Conservation (phyloP, 2,113 vertebrate species). For the Neomonachus schauinslandi region DNA sequence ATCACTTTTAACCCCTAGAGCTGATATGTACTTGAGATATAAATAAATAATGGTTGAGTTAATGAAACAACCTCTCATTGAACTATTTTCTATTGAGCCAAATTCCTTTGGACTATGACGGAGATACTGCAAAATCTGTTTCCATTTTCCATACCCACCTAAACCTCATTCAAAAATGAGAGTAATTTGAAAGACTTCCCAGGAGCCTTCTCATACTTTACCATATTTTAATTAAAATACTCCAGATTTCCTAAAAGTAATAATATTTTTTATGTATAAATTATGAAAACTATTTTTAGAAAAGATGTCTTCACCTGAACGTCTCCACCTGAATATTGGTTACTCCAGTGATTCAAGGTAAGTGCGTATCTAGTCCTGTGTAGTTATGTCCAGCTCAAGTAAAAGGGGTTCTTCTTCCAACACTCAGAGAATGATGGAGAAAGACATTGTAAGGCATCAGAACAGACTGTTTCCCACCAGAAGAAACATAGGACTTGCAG, state of each 20-base stretch:
- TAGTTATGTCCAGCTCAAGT: neutral
- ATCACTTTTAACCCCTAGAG: neutral
- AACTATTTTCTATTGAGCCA: neutral
- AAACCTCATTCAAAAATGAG: neutral
- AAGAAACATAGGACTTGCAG: neutral
- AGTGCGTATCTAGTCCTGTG: neutral
- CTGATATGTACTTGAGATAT: neutral
- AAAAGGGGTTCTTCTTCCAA: neutral
- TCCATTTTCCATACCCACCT: neutral
- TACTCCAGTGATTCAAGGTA: neutral
- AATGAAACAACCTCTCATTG: neutral
- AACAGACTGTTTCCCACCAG: neutral
- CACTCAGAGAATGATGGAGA: neutral
- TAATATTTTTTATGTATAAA: constrained; percentile 21
- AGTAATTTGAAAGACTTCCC: neutral
- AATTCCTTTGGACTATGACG: neutral
- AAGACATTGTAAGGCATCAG: neutral
- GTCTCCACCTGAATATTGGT: neutral
- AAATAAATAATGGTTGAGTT: constrained; percentile 16
- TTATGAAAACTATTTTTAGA: neutral
- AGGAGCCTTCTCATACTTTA: neutral
- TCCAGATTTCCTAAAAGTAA: neutral
- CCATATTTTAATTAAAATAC: neutral
- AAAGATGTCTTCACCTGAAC: neutral
- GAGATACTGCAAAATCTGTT: neutral